A percentile compares a stretch with the other conserved stretches of the same genome.
These are phyloP conservation scores for Pterostichus niger DNA, from an alignment of 2,888 invertebrate species.

Conservation along the genomic window DNA sequence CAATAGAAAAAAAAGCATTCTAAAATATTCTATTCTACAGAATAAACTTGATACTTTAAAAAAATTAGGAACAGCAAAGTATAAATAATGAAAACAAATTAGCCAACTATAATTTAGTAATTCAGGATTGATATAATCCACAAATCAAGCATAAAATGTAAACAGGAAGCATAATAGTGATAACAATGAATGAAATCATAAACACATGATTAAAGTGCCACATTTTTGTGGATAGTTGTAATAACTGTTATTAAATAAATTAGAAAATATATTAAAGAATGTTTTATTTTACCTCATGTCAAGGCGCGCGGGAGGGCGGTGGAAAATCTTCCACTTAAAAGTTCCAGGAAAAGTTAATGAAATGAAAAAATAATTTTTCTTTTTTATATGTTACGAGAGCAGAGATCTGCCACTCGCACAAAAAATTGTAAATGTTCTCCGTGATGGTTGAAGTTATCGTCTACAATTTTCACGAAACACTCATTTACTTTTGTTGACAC, in stretches of 20 bases:
- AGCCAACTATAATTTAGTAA: neutral
- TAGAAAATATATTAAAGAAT: conserved; percentile 52
- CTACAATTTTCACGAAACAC: conserved; percentile 56
- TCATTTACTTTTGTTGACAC: conserved; percentile 59
- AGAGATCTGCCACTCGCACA: conserved; percentile 61
- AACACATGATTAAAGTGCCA: neutral
- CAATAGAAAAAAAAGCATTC: neutral
- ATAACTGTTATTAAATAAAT: conserved; percentile 30
- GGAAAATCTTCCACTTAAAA: conserved; percentile 59
- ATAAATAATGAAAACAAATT: neutral
- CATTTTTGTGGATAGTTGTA: neutral
- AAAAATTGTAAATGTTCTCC: conserved; percentile 40
- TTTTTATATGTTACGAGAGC: conserved; percentile 55
- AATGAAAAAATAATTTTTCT: conserved; percentile 46
- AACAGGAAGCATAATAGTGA: conserved; percentile 23
- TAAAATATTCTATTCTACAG: neutral
- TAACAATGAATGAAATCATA: conserved; percentile 11
- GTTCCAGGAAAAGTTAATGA: conserved; percentile 49
- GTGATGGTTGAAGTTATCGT: conserved; percentile 50
- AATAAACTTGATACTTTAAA: neutral
- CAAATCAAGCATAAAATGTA: conserved; percentile 28
- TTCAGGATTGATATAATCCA: neutral
- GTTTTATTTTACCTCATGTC: conserved; percentile 64
- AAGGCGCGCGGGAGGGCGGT: conserved; percentile 52
- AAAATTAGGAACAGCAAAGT: neutral